Base-by-base conservation (phyloP, 2,113 vertebrate genomes). In the Pyrgilauda ruficollis region DNA sequence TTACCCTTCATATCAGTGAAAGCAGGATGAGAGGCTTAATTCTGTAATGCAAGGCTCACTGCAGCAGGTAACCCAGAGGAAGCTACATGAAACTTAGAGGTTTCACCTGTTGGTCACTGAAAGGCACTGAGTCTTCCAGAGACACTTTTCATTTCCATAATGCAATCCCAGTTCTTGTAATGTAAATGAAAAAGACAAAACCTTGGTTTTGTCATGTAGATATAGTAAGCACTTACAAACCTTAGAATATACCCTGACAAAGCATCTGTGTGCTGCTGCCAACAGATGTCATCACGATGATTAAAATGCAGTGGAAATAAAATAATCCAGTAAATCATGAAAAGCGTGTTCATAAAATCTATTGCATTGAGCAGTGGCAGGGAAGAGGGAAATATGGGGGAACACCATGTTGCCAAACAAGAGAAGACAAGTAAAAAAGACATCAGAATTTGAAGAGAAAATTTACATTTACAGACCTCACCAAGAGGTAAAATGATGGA, bases 261-360 rank as follows among this genome's bases (percentile, higher is more conserved):
- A 93, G 78, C 70, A 82, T 81, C 92, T 95, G 78, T 75, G 62
- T 73, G 47, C n/a, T 85, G 22, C 70, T 90, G 73, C 75, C 92
- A 96, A 87, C 93, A 97, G 96, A 97, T 97, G 96, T 92, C 96
- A 92, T 96, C 92, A 95, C 18, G 28, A 96, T 96, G 80, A 97
- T 97, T 96, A 96, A 97, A 97, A 89, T 92, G 80, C 80, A 91
- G 50, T 61, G 58, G 91, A 94, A 96, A 96, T 68, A 92, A 93
- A 96, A 89, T 96, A 97, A 97, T 95, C 93, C 92, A 87, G 89
- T 70, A 94, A 93, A 84, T 93, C 86, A 92, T 59, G 69, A 78
- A 91, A 95, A 76, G 52, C 7, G 6, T 15, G 46, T 78, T 90
- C 43, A 72, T 85, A 87, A 93, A 96, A 91, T 74, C 68, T 81